These are phyloP conservation scores for Palythoa caribaeorum DNA, from an alignment of 92 coral and sea anemone species.

Conservation along the genomic window DNA sequence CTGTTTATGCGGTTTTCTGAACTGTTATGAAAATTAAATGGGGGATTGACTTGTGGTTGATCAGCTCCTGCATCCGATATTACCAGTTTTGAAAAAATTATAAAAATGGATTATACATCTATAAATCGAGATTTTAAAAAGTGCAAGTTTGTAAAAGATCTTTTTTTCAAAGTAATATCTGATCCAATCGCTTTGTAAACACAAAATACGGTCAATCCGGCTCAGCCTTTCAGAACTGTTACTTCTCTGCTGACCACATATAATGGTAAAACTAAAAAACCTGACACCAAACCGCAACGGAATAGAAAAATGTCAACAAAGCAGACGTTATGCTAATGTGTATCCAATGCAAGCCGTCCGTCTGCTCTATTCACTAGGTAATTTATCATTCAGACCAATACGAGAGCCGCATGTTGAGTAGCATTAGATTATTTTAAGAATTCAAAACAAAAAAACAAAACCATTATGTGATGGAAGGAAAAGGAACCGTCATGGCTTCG, in stretches of 20 bases:
- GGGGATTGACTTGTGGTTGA: neutral
- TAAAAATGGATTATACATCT: neutral
- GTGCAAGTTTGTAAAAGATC: neutral
- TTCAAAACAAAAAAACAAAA: conserved; percentile 14
- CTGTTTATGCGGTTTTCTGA: neutral
- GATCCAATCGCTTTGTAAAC: neutral
- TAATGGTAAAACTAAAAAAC: neutral
- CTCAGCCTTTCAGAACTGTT: neutral
- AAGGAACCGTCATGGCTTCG: neutral
- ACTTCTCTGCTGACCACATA: conserved; percentile 13
- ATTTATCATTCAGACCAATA: conserved; percentile 40
- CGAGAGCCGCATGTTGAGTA: neutral
- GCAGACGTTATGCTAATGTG: conserved; percentile 33
- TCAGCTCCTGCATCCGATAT: neutral
- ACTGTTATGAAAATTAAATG: neutral
- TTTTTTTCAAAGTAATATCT: neutral
- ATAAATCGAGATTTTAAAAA: neutral
- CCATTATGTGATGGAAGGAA: neutral
- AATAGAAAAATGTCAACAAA: conserved; percentile 35
- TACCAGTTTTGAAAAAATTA: neutral
- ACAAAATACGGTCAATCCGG: neutral
- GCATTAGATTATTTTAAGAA: conserved; percentile 16
- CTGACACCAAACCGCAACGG: conserved; percentile 23
- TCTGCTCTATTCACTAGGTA: conserved; percentile 12
- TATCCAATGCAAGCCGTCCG: conserved; percentile 16